Conservation (phyloP, 2,888 invertebrate genomes). For the Polylopha cassiicola region DNA sequence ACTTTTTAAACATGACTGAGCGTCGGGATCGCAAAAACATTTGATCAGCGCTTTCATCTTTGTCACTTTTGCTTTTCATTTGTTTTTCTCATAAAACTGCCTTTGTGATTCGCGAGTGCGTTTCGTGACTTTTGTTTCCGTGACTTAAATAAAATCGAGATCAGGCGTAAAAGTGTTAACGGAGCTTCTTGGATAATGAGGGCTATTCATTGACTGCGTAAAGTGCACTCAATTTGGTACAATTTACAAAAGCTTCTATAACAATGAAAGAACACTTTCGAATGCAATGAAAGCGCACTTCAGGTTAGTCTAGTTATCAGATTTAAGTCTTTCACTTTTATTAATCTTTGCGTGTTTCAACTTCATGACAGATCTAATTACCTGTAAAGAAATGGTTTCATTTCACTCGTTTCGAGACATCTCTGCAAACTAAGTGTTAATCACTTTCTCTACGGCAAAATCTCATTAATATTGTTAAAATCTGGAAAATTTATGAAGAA, state of each 20-base stretch:
- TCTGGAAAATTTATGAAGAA: too few relatives aligned
- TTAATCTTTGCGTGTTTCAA: too few relatives aligned
- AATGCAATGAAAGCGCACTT: constrained; percentile 10
- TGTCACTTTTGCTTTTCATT: constrained; percentile 47
- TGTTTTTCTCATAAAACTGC: constrained; percentile 20
- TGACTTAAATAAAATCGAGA: constrained; percentile 14
- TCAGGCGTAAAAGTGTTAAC: constrained; percentile 18
- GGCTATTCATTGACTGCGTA: constrained; percentile 11
- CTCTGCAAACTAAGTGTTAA: too few relatives aligned
- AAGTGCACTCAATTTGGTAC: constrained; percentile 21
- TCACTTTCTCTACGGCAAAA: too few relatives aligned
- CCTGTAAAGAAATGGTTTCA: too few relatives aligned
- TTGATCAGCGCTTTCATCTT: constrained; percentile 46
- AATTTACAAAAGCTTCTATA: constrained; percentile 14
- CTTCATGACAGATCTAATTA: too few relatives aligned
- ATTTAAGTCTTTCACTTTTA: too few relatives aligned
- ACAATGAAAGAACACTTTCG: constrained; percentile 18
- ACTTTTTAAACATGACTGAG: constrained; percentile 28
- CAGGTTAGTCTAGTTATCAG: too few relatives aligned
- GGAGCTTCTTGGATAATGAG: constrained; percentile 15
- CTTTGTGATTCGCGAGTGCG: constrained; percentile 12
- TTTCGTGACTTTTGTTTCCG: constrained; percentile 21
- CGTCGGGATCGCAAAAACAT: constrained; percentile 32
- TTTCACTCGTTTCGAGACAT: too few relatives aligned
- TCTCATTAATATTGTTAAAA: too few relatives aligned